These are phyloP conservation scores for Diploptera punctata DNA, from an alignment of 2,888 invertebrate species.

Conservation along the genomic window DNA sequence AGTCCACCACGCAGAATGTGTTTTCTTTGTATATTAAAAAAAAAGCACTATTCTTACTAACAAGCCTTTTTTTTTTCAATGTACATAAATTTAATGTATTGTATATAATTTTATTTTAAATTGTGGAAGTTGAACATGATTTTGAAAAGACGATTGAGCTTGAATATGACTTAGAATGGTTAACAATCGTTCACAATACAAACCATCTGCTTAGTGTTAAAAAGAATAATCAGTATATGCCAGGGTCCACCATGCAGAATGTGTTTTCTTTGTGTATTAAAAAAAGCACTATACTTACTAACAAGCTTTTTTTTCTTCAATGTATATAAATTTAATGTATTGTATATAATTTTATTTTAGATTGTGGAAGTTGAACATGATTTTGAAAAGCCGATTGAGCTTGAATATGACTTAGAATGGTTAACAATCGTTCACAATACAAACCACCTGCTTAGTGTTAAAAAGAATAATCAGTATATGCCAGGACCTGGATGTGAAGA, in stretches of 20 bases:
- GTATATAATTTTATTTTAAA: constrained; percentile 79
- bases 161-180: constrained; percentile 92
- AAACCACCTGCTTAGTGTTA: constrained; percentile 84
- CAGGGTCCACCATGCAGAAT: too few relatives aligned
- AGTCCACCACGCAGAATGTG: too few relatives aligned
- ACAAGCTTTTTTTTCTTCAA: too few relatives aligned
- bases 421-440: constrained; percentile 85
- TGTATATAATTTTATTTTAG: constrained; percentile 77
- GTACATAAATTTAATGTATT: too few relatives aligned
- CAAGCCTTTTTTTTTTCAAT: too few relatives aligned
- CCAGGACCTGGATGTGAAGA: constrained; percentile 78
- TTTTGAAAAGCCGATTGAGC: constrained; percentile 59
- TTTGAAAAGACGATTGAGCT: constrained; percentile 62
- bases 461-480: constrained; percentile 74
- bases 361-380: constrained; percentile 65
- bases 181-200: constrained; percentile 84
- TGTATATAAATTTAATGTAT: too few relatives aligned
- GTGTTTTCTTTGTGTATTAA: too few relatives aligned
- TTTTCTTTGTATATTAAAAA: too few relatives aligned
- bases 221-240: constrained; percentile 76
- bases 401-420: constrained; percentile 94
- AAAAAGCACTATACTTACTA: too few relatives aligned
- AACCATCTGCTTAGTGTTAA: constrained; percentile 86
- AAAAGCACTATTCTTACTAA: too few relatives aligned
- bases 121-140: constrained; percentile 64